Base-by-base conservation (phyloP, 1,140 invertebrate genomes). In the Brachionus angularis region DNA sequence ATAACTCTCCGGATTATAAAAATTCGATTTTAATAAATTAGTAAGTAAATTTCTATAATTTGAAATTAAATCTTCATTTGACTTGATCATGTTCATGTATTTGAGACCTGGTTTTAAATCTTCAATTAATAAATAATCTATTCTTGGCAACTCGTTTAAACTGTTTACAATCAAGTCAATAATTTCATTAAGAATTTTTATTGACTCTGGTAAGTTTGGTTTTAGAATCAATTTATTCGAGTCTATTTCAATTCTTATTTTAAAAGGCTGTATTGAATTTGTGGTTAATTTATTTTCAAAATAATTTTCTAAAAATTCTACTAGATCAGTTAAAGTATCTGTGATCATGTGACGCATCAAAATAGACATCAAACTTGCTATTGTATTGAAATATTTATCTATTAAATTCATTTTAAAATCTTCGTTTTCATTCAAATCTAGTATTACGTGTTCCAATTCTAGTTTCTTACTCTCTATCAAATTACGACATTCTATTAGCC, bases 1-100 rank as follows among this genome's bases (percentile, higher is more conserved):
- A n/a, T n/a, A n/a, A n/a, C n/a, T n/a, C n/a, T n/a, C n/a, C n/a
- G 81, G 75, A 85, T 82, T 10, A 85, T 75, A 44, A 89, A 77
- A 36, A 90, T 42, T 42, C 39, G 16, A 42, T 10, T 42, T 42
- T 10, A 10, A 42, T 10, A 42, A 42, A 10, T 10, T 10, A 10
- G 10, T 42, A 42, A 42, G 39, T 16, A 10, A 16, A 42, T 42
- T 10, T 16, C 39, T 42, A 10, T 16, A 16, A 42, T 10, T 10
- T 10, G 10, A 10, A 16, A 42, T 42, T 67, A 50, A 27, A 5
- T 67, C 8, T 3, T 8, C 23, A 21, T 47, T 31, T 16, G 8
- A 2, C 10, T 21, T 36, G 0, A 62, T 16, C 58, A 53, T 53
- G 50, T 62, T 42, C 21, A 31, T 18, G 18, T 62, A 44, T 12